Conservation (phyloP, 1,140 invertebrate genomes). For the Calephelis nemesis region DNA sequence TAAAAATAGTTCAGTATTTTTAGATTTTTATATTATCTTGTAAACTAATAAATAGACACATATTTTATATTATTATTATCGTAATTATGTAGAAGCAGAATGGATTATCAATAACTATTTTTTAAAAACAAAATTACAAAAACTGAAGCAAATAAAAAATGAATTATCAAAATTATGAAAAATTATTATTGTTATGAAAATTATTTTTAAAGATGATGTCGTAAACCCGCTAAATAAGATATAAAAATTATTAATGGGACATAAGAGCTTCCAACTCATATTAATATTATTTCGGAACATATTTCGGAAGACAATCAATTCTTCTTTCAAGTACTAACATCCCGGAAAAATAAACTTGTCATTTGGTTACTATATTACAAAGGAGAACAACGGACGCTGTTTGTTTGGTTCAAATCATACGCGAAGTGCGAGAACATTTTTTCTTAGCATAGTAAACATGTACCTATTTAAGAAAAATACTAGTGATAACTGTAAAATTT, state of each 20-base stretch:
- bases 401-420: slow-evolving; percentile 25
- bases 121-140: no score
- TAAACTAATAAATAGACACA: neutral
- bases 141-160: neutral
- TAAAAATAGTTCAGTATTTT: neutral
- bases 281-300: slow-evolving; percentile 29
- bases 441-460: neutral
- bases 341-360: slow-evolving; percentile 52
- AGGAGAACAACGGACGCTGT: slow-evolving; percentile 32
- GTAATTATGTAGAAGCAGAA: no score
- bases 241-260: slow-evolving; percentile 12
- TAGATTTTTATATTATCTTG: neutral
- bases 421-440: neutral
- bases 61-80: no score
- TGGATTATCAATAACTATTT: no score
- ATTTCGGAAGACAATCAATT: slow-evolving; percentile 37
- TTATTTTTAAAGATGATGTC: slow-evolving; percentile 6
- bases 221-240: slow-evolving; percentile 13
- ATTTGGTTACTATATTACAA: slow-evolving; percentile 33
- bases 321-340: slow-evolving; percentile 40
- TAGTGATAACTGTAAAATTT: neutral
- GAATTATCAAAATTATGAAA: slow-evolving; percentile 2
- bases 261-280: slow-evolving; percentile 10
- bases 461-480: neutral
- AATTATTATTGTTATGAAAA: slow-evolving; percentile 12